Base-by-base conservation (phyloP, 2,888 invertebrate species). In the Heptascelio sp. region DNA sequence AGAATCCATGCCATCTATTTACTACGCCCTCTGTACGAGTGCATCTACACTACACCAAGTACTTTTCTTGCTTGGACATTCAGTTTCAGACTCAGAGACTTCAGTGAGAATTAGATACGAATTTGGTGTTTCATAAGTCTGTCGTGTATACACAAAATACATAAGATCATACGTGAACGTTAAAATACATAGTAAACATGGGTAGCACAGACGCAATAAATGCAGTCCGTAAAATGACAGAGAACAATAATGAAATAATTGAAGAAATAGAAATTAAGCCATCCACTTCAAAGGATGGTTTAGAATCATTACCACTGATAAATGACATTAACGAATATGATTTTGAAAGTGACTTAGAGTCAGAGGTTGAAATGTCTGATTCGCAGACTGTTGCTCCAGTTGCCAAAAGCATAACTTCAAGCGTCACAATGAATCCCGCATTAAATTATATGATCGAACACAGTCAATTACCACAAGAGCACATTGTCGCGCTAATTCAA, bases 391-490 rank as follows among this genome's bases (percentile, higher is more conserved):
- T n/a, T 17, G 67, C 77, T 86, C 1, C 90, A 87, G 13, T 93
- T 89, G 78, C 92, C 85, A 86, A 92, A 92, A 85, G 37, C 17
- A 72, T 37, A 64, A 85, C 73, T 55, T 51, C 68, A 23, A 87
- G 85, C 34, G 62, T 83, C n/a, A 60, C 26, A 2, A 67, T 72
- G 81, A 81, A 72, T 19, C 72, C 62, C 3, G 72, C 82, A 0
- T 83, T 87, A 57, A 92, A 93, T 77, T 98, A 97, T 85, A 97
- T 98, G 94, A 94, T 96, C 90, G 97, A 98, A 92, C 96, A 97
- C 88, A 97, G 96, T 88, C 97, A 96, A 81, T 95, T 98, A 88
- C 96, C 97, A 60, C 95, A 96, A 85, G 95, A 95, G 83, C 96
- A 97, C 90, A 96, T 98, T 81, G 93, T 93, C 0, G 81, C 89